Conservation (phyloP, 2,888 invertebrate species). For the Limnephilus marmoratus region DNA sequence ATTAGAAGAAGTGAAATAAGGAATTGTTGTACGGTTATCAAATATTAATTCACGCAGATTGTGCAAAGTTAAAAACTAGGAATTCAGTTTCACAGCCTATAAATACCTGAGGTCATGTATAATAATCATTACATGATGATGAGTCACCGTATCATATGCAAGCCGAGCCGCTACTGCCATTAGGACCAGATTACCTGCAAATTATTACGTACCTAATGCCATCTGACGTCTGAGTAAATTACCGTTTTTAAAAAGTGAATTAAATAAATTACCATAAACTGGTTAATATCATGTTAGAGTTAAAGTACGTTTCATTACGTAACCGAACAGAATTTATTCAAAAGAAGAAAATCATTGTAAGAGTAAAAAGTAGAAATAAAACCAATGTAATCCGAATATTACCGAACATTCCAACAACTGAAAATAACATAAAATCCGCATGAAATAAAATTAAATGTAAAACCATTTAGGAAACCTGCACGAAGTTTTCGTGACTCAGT, state of each 20-base stretch:
- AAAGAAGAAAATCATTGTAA: background rate
- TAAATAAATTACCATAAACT: background rate
- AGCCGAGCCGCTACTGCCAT: background rate
- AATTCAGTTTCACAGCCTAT: background rate
- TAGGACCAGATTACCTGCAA: background rate
- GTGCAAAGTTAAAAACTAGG: background rate
- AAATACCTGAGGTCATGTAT: background rate
- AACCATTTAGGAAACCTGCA: background rate
- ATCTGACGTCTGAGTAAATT: background rate
- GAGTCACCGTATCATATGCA: background rate
- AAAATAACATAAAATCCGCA: background rate
- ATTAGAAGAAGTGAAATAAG: no score
- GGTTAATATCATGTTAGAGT: background rate
- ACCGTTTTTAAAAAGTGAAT: background rate
- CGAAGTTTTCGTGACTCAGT: constrained; percentile 2
- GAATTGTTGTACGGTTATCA: background rate
- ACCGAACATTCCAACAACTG: background rate
- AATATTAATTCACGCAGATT: background rate
- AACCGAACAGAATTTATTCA: background rate
- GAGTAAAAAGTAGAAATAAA: background rate
- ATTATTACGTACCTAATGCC: background rate
- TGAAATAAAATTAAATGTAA: background rate
- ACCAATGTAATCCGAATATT: background rate
- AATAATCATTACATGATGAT: background rate
- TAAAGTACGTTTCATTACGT: background rate